Evolutionary conservation across 2,113 vertebrate genomes (phyloP), one percentile per base, ranked within the genome.

Genomic region (Labrus mixtus): DNA sequence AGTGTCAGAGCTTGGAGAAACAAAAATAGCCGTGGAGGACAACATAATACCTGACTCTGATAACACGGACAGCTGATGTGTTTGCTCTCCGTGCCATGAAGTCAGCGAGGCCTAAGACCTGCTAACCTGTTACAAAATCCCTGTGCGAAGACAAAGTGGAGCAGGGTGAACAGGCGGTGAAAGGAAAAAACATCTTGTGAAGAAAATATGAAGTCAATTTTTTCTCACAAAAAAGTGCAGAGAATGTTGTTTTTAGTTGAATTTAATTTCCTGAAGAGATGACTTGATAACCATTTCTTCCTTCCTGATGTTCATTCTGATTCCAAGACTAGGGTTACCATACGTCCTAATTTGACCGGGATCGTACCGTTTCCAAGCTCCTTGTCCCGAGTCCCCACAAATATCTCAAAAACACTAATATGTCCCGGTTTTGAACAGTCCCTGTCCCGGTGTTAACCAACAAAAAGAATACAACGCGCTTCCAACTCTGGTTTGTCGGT

Each of bases 41-140:
- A 39, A 56, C 55, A 12, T 0, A 20, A 16, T 13, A n/a, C 2
- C 7, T 53, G 10, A 0, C 9, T 13, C 50, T 10, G 55, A 29
- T 39, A 71, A 73, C n/a, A 23, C 3, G 0, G 16, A 37, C 2
- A 4, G 10, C 10, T 25, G 46, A 29, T 2, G 12, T 15, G 23
- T 54, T 46, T 6, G 45, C 50, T 46, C 29, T 61, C 41, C 43
- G 17, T 37, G 33, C 41, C 51, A 19, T 16, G 13, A 46, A 46
- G 39, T 45, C 76, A 25, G 16, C 17, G 15, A 43, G 46, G 25
- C 63, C 3, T 22, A 39, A 60, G 11, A 29, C 20, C 50, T 37
- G 54, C 37, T 57, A 37, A 55, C 25, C 29, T 65, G 10, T 48
- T 50, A 61, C 69, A 73, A 65, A 63, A 23, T 4, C 23, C 11